Evolutionary conservation across 2,888 invertebrate species (phyloP), one percentile per base, ranked within the genome.

Genomic region (Lottia scabra): DNA sequence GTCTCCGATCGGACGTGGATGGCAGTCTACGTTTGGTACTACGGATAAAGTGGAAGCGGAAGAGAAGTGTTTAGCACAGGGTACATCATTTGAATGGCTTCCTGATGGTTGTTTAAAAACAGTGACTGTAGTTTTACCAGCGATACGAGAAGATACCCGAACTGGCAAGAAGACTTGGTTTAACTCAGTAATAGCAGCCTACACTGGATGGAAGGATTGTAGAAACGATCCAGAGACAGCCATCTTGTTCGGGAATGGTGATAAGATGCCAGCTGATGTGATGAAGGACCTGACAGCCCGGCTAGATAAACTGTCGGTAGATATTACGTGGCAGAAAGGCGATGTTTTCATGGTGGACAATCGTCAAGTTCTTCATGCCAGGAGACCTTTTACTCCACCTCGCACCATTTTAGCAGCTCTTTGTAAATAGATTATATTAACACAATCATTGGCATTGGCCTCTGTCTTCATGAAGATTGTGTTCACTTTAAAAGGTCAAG

Each of bases 261-360:
- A 76, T 12, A 75, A 75, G 43, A 82, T 85, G 82, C 79, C 81
- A 10, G 74, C 76, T 2, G 72, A 78, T 43, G 76, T 79, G 27
- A 83, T 85, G 80, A 72, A 78, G 15, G 75, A 68, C 16, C 75
- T 82, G 1, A 81, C 79, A 45, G 65, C 70, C 6, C 75, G 78
- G 4, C 72, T 84, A 12, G 75, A 83, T 44, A 77, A 84, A 45
- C 70, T 78, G 12, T 80, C 83, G 5, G 82, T 81, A 3, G 81
- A 78, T n/a, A 78, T 84, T 70, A 67, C 66, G 43, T 85, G 84
- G 84, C 70, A 81, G 71, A 75, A 78, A 65, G 78, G 79, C 8
- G 85, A 85, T 75, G 82, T 85, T 3, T 75, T 83, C 3, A 72
- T 83, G 73, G 77, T 85, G 6, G 85, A 85, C 72, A 85, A 85